phyloP scores from a whole-genome alignment of 2,888 invertebrate genomes.

The Rhamnusium bicolor region DNA sequence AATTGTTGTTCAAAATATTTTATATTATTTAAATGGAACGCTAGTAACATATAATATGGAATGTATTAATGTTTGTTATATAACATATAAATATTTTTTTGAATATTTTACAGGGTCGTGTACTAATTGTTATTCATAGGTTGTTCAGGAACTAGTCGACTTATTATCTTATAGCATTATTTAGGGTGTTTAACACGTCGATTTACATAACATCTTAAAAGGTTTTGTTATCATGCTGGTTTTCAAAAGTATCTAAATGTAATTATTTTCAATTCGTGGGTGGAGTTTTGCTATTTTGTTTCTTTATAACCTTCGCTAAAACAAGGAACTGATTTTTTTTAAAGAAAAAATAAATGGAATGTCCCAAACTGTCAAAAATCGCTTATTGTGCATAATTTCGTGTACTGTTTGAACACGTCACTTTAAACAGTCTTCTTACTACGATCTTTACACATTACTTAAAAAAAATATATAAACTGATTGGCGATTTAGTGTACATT shows the following conservation, averaged over 20 bases:
- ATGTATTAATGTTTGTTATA: background rate
- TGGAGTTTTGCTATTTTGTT: background rate
- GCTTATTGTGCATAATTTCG: no score
- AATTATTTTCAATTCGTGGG: background rate
- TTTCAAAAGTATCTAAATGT: background rate
- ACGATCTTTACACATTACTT: no score
- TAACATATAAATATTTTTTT: constrained; percentile 1
- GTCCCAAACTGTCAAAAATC: no score
- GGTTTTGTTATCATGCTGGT: background rate
- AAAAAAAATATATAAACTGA: no score
- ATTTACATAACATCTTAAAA: background rate
- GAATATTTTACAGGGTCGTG: constrained; percentile 1
- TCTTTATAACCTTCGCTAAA: background rate
- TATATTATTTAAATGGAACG: background rate
- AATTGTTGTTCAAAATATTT: constrained; percentile 12
- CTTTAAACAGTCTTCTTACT: no score
- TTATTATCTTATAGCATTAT: background rate
- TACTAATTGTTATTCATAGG: background rate
- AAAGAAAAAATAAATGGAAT: no score
- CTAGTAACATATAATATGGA: background rate
- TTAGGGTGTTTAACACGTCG: background rate
- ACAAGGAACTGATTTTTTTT: no score
- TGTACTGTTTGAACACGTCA: no score
- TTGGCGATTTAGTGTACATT: no score
- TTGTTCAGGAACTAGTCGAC: constrained; percentile 5